These are phyloP conservation scores for Mus musculus DNA, from an alignment of 2,113 vertebrate species.

Conservation along the genomic window GRCm39 chr2:137662501-137663000, in stretches of 20 bases:
- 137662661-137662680: not conserved
- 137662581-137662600: not conserved
- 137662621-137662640: not conserved
- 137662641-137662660: no score
- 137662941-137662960: slow-evolving; percentile 14
- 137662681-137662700: not conserved
- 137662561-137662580: not conserved
- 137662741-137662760: not conserved
- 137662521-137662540: not conserved
- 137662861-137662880: slow-evolving; percentile 44
- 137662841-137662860: slow-evolving; percentile 16
- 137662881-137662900: not conserved
- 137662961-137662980: not conserved
- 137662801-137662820: not conserved
- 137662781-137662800: not conserved
- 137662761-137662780: not conserved
- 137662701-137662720: not conserved
- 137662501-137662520: not conserved
- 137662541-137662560: not conserved
- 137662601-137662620: not conserved
- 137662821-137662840: not conserved
- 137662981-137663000: not conserved
- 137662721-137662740: no score
- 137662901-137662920: not conserved
- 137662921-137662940: slow-evolving; percentile 3